Conservation (phyloP, 2,888 invertebrate genomes). For the Selenia dentaria region DNA sequence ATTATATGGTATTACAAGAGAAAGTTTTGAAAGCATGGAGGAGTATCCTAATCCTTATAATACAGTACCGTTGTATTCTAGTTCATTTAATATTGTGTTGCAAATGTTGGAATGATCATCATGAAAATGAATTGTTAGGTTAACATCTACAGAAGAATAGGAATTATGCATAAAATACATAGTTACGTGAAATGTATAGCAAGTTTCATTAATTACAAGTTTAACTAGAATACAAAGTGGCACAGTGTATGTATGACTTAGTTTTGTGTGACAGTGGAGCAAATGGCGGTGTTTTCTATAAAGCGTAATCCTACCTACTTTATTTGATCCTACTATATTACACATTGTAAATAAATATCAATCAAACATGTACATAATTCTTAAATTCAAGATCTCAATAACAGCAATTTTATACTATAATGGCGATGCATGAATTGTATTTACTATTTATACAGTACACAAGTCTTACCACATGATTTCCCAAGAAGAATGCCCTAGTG, state of each 20-base stretch:
- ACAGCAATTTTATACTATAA: conserved; percentile 55
- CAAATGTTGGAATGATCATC: too few species aligned
- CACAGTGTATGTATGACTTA: conserved; percentile 23
- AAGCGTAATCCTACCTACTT: conserved; percentile 46
- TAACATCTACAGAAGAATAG: too few species aligned
- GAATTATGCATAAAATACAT: too few species aligned
- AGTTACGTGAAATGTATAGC: too few species aligned
- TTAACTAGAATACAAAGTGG: conserved; percentile 49
- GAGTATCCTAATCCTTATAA: too few species aligned
- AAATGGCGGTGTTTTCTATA: conserved; percentile 64
- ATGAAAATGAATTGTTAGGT: too few species aligned
- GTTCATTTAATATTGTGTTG: too few species aligned
- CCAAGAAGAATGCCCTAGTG: conserved; percentile 90
- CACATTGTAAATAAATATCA: conserved; percentile 14
- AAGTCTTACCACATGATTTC: conserved; percentile 89
- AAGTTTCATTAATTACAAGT: too few species aligned
- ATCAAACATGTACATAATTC: conserved; percentile 12
- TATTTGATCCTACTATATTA: conserved; percentile 31
- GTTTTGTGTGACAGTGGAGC: conserved; percentile 39
- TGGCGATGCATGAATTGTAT: conserved; percentile 49
- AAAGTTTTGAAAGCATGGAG: too few species aligned
- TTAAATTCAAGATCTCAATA: conserved; percentile 2
- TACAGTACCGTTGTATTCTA: too few species aligned
- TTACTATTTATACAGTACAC: neutral
- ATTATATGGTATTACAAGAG: too few species aligned